Conservation (phyloP, 2,113 vertebrate genomes). For the Petaurus breviceps region DNA sequence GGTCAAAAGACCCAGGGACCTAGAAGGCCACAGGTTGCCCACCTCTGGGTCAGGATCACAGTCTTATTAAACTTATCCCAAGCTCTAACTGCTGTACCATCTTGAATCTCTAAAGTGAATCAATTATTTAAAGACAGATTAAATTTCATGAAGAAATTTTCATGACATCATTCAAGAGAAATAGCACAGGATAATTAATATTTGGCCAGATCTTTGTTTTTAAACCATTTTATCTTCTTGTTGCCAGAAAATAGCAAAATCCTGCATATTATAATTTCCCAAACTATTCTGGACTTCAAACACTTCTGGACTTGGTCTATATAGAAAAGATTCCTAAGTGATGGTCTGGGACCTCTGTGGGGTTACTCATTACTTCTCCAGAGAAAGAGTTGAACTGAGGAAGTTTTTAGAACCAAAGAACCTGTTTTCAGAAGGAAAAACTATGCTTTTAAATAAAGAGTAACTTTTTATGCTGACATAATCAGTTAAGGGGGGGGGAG, state of each 20-base stretch:
- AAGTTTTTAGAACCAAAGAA: not conserved
- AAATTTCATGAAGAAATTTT: not conserved
- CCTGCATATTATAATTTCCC: not conserved
- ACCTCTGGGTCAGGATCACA: too few relatives aligned
- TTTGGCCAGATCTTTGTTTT: not conserved
- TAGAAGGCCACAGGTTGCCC: too few relatives aligned
- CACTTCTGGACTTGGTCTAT: not conserved
- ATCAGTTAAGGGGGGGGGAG: not conserved
- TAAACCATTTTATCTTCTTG: not conserved
- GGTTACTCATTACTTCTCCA: not conserved
- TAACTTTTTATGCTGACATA: not conserved
- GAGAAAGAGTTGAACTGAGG: not conserved
- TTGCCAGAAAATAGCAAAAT: not conserved
- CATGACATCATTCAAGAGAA: constrained; percentile 14
- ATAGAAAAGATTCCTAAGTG: not conserved
- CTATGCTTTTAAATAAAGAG: not conserved
- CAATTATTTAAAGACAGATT: not conserved
- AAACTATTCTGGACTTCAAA: not conserved
- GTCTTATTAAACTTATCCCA: not conserved
- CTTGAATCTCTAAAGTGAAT: not conserved
- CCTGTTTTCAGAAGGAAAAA: not conserved
- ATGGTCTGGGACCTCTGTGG: not conserved
- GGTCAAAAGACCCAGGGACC: too few relatives aligned
- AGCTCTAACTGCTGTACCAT: not conserved
- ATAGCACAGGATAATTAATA: not conserved